phyloP scores from a whole-genome alignment of 2,113 vertebrate species.

The Rhea americana region DNA sequence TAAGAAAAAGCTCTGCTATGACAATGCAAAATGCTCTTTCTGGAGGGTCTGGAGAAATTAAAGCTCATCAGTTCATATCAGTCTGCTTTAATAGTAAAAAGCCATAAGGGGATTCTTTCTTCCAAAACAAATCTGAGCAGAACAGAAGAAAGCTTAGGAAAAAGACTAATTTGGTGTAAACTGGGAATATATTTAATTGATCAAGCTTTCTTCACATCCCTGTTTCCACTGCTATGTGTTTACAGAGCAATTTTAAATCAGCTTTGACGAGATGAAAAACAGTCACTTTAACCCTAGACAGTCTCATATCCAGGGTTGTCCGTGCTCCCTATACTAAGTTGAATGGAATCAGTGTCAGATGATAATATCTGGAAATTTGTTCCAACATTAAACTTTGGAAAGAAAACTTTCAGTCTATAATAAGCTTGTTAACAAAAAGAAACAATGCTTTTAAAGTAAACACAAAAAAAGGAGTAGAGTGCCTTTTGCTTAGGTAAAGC shows the following conservation, averaged over 20 bases:
- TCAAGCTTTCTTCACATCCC: background rate
- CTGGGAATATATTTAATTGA: background rate
- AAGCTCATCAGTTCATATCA: background rate
- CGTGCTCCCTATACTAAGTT: background rate
- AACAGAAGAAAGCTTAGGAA: background rate
- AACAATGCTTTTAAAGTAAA: background rate
- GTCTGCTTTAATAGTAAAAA: slow-evolving; percentile 13
- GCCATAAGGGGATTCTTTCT: background rate
- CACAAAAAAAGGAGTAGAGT: background rate
- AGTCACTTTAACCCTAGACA: background rate
- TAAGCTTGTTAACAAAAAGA: background rate
- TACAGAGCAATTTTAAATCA: background rate
- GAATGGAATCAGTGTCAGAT: background rate
- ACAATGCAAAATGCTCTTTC: background rate
- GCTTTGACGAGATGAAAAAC: background rate
- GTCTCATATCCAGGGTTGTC: background rate
- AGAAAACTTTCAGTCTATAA: background rate
- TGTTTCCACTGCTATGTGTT: background rate
- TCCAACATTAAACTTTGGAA: background rate
- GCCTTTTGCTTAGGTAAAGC: background rate
- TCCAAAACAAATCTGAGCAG: background rate
- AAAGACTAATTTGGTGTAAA: background rate
- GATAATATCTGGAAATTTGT: background rate
- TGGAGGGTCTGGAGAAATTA: background rate
- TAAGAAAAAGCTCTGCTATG: background rate